Conservation (phyloP, 2,888 invertebrate species). For the Acronicta alni region DNA sequence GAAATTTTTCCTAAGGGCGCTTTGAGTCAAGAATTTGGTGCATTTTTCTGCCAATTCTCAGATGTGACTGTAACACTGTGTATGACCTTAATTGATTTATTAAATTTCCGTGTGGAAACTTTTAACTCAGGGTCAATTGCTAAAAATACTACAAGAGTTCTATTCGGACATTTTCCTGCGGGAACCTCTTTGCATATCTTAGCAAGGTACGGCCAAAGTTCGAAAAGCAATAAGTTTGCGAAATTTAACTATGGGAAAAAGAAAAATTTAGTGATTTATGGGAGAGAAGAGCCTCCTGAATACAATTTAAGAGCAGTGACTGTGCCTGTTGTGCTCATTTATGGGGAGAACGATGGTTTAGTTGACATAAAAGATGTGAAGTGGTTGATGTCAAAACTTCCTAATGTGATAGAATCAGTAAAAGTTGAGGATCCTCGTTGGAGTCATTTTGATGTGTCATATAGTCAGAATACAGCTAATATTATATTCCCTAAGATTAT, state of each 20-base stretch:
- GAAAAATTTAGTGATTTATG: slow-evolving; percentile 69
- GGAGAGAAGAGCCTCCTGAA: slow-evolving; percentile 65
- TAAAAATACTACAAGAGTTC: slow-evolving; percentile 61
- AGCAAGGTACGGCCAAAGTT: slow-evolving; percentile 74
- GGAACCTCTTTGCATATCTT: slow-evolving; percentile 63
- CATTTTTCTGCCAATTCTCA: slow-evolving; percentile 69
- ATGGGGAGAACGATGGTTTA: slow-evolving; percentile 87
- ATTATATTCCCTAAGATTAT: too few relatives aligned
- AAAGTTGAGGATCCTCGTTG: slow-evolving; percentile 85
- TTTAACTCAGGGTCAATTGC: slow-evolving; percentile 72
- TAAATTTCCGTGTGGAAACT: slow-evolving; percentile 62
- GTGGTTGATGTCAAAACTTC: slow-evolving; percentile 85
- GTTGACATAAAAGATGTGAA: slow-evolving; percentile 89
- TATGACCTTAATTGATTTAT: slow-evolving; percentile 45
- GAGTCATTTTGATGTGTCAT: slow-evolving; percentile 69
- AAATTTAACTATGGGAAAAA: slow-evolving; percentile 75
- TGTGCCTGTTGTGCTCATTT: slow-evolving; percentile 70
- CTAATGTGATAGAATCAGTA: slow-evolving; percentile 87
- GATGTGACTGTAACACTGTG: slow-evolving; percentile 63
- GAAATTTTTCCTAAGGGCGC: slow-evolving; percentile 73
- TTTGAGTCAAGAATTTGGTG: slow-evolving; percentile 66
- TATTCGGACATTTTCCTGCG: slow-evolving; percentile 73
- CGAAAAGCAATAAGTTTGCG: slow-evolving; percentile 60
- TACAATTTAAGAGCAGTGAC: slow-evolving; percentile 67
- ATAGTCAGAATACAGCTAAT: slow-evolving; percentile 49